Conservation (phyloP, 2,888 invertebrate genomes). For the Marasmarcha lunaedactyla region DNA sequence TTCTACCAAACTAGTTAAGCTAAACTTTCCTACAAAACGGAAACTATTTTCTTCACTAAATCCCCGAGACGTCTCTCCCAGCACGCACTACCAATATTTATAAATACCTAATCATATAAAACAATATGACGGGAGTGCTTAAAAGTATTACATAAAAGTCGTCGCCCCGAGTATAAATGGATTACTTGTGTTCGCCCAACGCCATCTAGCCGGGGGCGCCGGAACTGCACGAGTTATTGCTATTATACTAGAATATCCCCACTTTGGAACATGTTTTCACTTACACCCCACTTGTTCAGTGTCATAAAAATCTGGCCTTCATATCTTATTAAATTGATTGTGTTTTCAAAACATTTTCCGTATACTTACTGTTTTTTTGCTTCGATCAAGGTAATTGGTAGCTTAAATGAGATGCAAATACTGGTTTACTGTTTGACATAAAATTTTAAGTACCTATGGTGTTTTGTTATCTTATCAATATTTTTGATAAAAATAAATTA, state of each 20-base stretch:
- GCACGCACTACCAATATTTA: slow-evolving; percentile 48
- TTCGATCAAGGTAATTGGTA: too few relatives aligned
- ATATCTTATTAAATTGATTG: slow-evolving; percentile 54
- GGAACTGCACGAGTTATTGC: slow-evolving; percentile 62
- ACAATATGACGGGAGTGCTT: slow-evolving; percentile 55
- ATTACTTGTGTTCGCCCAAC: slow-evolving; percentile 61
- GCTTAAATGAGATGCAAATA: too few relatives aligned
- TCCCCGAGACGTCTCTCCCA: slow-evolving; percentile 26
- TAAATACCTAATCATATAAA: slow-evolving; percentile 56
- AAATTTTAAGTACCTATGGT: too few relatives aligned
- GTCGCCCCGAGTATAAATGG: slow-evolving; percentile 67
- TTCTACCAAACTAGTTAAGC: too few relatives aligned
- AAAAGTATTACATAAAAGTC: slow-evolving; percentile 62
- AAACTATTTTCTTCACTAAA: slow-evolving; percentile 23
- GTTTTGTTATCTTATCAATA: too few relatives aligned
- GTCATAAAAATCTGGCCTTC: slow-evolving; percentile 57
- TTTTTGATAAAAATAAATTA: too few relatives aligned
- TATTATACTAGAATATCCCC: slow-evolving; percentile 58
- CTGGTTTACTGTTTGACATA: too few relatives aligned
- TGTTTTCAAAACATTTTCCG: slow-evolving; percentile 24
- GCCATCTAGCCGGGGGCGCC: slow-evolving; percentile 64
- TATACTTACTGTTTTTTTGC: too few relatives aligned
- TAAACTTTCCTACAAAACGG: neutral
- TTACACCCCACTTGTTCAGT: slow-evolving; percentile 57
- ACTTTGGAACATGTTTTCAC: slow-evolving; percentile 63